Evolutionary conservation across 2,797 vertebrate genomes (phyloP).

Genomic region (Microtus agrestis): DNA sequence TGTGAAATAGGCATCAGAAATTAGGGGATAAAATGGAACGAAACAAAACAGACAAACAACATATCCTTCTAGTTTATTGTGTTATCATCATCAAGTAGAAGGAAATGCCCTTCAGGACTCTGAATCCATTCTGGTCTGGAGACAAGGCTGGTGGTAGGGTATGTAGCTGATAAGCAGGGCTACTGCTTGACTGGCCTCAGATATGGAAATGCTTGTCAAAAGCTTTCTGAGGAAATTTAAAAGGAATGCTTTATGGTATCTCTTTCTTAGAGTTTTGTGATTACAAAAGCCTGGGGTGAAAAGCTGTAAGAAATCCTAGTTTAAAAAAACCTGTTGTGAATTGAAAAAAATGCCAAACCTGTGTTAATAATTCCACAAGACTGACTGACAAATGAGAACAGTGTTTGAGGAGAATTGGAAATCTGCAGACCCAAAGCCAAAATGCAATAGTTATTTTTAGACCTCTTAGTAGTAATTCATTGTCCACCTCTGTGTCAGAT

Average conservation of each 20-base stretch:
- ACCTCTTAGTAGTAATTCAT: neutral
- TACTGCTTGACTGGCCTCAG: neutral
- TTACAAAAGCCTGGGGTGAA: neutral
- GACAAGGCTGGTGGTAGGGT: neutral
- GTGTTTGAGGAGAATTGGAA: neutral
- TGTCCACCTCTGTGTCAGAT: neutral
- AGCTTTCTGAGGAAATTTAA: constrained; percentile 13
- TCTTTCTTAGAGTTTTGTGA: neutral
- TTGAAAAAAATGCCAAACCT: neutral
- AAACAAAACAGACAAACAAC: neutral
- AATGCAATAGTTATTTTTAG: neutral
- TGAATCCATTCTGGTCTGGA: neutral
- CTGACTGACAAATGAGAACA: neutral
- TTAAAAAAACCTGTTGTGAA: neutral
- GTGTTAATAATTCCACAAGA: neutral
- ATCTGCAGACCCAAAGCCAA: neutral
- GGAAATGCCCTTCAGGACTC: neutral
- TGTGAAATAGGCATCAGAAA: neutral
- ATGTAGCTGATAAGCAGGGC: neutral
- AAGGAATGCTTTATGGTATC: neutral
- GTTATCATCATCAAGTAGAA: neutral
- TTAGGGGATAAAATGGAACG: neutral
- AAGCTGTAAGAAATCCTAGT: neutral
- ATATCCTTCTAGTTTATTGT: neutral
- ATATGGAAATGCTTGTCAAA: neutral